Base-by-base conservation (phyloP, 2,888 invertebrate species). In the Dermolepida albohirtum region DNA sequence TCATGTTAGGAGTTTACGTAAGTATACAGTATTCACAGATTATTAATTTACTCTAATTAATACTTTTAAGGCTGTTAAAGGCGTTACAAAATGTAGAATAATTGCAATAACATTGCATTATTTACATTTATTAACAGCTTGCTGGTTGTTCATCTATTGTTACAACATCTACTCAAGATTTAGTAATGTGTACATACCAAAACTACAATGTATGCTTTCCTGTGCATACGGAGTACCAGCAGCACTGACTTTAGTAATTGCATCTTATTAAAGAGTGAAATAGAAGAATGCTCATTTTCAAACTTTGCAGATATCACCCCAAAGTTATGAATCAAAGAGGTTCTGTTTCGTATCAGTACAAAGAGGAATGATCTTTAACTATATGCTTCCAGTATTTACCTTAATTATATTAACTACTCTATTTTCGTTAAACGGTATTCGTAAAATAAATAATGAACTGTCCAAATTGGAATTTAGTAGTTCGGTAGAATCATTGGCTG, bases 331-430 rank as follows among this genome's bases (percentile, higher is more conserved):
- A 83, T 89, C 88, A 39, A 88, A 88, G 73, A 87, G 88, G 75
- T 92, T 91, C 78, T 92, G 92, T 78, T 92, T 92, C 89, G 89
- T 92, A 86, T 91, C 91, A 0, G 89, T 92, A 50, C 90, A 91
- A 79, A 88, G 89, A 76, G 92, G 92, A 5, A 92, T 92, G 90
- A 87, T 92, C 11, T 85, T 91, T 78, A 91, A 92, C 49, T 92
- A 90, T 79, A 91, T 92, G 88, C 86, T 90, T 14, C 92, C 92
- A 10, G 88, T 90, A 0, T 90, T 89, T 78, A 82, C 88, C 17
- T 82, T 92, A 34, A 90, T 92, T 57, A 81, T 91, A 52, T 86
- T 89, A 69, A 90, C 89, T 72, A 88, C 88, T 0, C 83, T 85
- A 1, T 86, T 87, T 7, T 86, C 89, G n/a, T 85, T 89, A 71